Base-by-base conservation (phyloP, 2,113 vertebrate genomes). In the Myrmophylax atrothorax region DNA sequence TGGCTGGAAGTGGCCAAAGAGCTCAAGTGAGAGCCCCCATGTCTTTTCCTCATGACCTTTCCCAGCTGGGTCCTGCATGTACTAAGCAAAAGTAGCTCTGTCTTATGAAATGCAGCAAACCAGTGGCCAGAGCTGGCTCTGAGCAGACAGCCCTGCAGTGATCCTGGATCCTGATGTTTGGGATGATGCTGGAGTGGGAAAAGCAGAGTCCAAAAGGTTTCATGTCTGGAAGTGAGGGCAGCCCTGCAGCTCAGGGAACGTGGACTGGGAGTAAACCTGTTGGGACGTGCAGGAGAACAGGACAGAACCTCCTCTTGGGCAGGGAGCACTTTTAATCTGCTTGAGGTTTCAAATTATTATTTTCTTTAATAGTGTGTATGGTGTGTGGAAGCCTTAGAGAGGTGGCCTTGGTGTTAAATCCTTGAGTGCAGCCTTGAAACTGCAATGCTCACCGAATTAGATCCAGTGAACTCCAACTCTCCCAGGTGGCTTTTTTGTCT, bases 61-160 rank as follows among this genome's bases (percentile, higher is more conserved):
- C n/a, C 63, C 63, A 67, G 52, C 7, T 14, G 63, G 12, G 37
- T 8, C 38, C 1, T 7, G 28, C 9, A 4, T 2, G 0, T 10
- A 4, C 29, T 3, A 3, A 63, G 26, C 60, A 38, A 12, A 59
- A 56, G 10, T 18, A n/a, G 31, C 66, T 26, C 15, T 19, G 17
- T 11, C 17, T 31, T 16, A 8, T 3, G 14, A 31, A 79, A 69
- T 4, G 20, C n/a, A 8, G 0, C 7, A 14, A n/a, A 14, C 3
- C 1, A 10, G 31, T 8, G 82, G 23, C 4, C 38, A 47, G 82
- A 13, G 31, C 37, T 58, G 1, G 3, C 49, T 37, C 4, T 4
- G 53, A 37, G 80, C 64, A 33, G 58, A 42, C 59, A 64, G 59
- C 70, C 33, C 70, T 31, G 73, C 68, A 13, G 1, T 3, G 18